Evolutionary conservation across 2,797 vertebrate species (phyloP).

Genomic region (Gobio occitaniae): DNA sequence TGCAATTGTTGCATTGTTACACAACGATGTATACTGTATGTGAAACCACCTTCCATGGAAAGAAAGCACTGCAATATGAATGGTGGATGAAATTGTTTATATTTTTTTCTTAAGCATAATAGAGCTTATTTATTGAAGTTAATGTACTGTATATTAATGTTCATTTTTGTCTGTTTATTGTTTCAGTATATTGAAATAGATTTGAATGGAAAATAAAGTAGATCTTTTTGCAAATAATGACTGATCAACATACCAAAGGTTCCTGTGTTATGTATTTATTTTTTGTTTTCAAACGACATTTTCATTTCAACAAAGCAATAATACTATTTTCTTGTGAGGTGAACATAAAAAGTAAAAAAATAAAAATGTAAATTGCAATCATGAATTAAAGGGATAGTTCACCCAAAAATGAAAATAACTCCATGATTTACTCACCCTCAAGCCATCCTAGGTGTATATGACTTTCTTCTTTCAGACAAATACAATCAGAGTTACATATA

Average conservation of each 20-base stretch:
- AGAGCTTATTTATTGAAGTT: constrained; percentile 48
- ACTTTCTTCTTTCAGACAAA: no score
- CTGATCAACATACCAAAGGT: background rate
- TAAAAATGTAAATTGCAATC: background rate
- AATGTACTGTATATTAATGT: constrained; percentile 9
- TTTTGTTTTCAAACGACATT: background rate
- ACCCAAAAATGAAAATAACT: no score
- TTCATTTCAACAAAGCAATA: background rate
- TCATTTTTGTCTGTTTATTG: constrained; percentile 35
- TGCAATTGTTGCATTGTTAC: constrained; percentile 9
- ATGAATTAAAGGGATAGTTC: background rate
- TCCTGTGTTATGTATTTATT: background rate
- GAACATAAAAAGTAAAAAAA: background rate
- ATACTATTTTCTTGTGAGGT: background rate
- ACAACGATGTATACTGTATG: background rate
- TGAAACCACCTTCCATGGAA: constrained; percentile 35
- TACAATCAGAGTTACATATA: no score
- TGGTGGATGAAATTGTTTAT: constrained; percentile 32
- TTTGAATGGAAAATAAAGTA: constrained; percentile 40
- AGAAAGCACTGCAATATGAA: constrained; percentile 30
- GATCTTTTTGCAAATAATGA: constrained; percentile 23
- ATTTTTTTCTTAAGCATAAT: constrained; percentile 35
- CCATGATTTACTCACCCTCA: no score
- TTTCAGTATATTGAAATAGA: constrained; percentile 13
- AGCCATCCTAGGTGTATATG: no score